Conservation (phyloP, 2,797 vertebrate genomes). For the Pogoniulus pusillus region DNA sequence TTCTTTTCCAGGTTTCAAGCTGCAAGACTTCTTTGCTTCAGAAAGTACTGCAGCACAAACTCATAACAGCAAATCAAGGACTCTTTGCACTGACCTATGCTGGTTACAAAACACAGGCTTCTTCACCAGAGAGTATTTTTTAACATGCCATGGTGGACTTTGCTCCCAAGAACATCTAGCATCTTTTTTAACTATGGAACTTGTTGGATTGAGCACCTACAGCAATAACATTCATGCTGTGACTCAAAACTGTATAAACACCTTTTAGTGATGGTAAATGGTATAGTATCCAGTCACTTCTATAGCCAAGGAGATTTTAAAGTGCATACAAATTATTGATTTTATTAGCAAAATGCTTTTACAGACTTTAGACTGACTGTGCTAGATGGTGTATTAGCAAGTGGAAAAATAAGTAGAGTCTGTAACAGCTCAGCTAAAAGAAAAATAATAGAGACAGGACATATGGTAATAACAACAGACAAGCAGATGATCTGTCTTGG, state of each 20-base stretch:
- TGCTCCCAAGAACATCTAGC: not conserved
- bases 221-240: not conserved
- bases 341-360: not conserved
- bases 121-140: not conserved
- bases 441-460: not conserved
- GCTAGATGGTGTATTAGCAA: not conserved
- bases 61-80: not conserved
- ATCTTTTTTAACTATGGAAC: not conserved
- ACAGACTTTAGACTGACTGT: not conserved
- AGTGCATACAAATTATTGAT: not conserved
- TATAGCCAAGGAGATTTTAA: not conserved
- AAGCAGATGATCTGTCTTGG: not conserved
- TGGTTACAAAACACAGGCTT: not conserved
- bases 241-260: not conserved
- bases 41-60: not conserved
- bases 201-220: not conserved
- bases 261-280: rapidly evolving
- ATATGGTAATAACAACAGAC: not conserved
- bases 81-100: not conserved
- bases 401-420: not conserved
- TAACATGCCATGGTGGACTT: not conserved
- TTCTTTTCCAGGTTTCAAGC: not conserved
- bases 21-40: not conserved
- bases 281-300: not conserved
- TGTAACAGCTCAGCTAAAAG: not conserved